Base-by-base conservation (phyloP, 2,797 vertebrate species). In the Delichon dasypus region DNA sequence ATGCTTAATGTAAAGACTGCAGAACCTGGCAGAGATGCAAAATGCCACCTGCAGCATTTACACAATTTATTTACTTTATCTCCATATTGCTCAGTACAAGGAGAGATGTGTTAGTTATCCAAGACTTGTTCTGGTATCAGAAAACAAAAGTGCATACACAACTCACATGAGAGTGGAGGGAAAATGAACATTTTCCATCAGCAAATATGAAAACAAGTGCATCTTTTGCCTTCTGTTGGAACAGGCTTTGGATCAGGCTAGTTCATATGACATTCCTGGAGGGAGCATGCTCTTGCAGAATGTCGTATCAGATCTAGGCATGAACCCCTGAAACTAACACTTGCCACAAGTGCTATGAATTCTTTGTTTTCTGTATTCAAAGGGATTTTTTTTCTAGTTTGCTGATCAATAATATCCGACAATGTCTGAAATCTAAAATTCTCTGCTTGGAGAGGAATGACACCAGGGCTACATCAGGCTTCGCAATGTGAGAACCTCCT, bases 31-130 rank as follows among this genome's bases (percentile, higher is more conserved):
- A 88, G 68, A 53, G 50, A 83, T 64, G 25, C 55, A 89, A 85
- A 81, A 86, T 72, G 58, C 79, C 89, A 93, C 95, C 94, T 93
- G 87, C 27, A 54, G 48, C 70, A 86, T 84, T 88, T 88, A 88
- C 7, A 32, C 25, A 4, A 23, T 70, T 66, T 75, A 55, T 58
- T 68, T 83, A 21, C 47, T 88, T 89, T 70, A 86, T 81, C 85
- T 29, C 47, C 11, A 1, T 50, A 51, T 85, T 68, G 68, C 7
- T 58, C 1, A 0, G 32, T 60, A 65, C n/a, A 72, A 60, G 44
- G 54, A 89, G 50, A 77, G 54, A 91, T 15, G 6, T 7, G 1
- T 62, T 78, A 84, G 58, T 30, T 88, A 66, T 38, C 36, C 51
- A 62, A 50, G 34, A 64, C 68, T 88, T 58, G 10, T 64, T 80